Conservation (phyloP, 1,140 invertebrate genomes). For the Conopomorpha cramerella region DNA sequence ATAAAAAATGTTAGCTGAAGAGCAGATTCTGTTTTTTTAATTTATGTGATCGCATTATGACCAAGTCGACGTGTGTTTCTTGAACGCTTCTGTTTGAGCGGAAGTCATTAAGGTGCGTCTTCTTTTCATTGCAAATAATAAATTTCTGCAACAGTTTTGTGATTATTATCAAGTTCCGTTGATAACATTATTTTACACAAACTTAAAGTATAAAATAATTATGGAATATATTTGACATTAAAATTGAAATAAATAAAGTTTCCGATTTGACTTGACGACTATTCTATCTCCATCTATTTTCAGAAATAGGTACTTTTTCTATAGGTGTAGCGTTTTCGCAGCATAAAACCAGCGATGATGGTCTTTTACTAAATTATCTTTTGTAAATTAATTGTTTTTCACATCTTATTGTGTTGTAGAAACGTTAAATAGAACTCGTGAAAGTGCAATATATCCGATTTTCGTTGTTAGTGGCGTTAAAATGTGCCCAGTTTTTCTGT, state of each 20-base stretch:
- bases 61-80: too few relatives aligned
- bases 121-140: too few relatives aligned
- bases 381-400: conserved; percentile 54
- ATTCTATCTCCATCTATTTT: conserved; percentile 62
- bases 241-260: too few relatives aligned
- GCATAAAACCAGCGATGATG: conserved; percentile 52
- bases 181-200: not conserved
- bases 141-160: too few relatives aligned
- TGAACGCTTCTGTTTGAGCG: too few relatives aligned
- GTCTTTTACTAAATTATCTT: conserved; percentile 48
- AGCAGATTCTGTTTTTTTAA: too few relatives aligned
- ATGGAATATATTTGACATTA: conserved; percentile 4
- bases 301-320: conserved; percentile 58
- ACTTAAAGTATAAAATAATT: conserved; percentile 3
- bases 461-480: conserved; percentile 38
- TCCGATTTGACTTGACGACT: too few relatives aligned
- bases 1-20: too few relatives aligned
- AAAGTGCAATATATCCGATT: conserved; percentile 38
- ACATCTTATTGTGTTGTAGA: conserved; percentile 34
- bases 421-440: conserved; percentile 34
- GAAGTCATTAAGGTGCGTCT: too few relatives aligned
- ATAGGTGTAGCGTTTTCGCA: conserved; percentile 57
- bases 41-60: too few relatives aligned
- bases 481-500: conserved; percentile 52
- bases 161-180: too few relatives aligned